A percentile compares a stretch with the other conserved stretches of the same genome.
These are phyloP conservation scores for Drosophila bifasciata DNA, from an alignment of 1,140 invertebrate species.

Conservation along the genomic window DNA sequence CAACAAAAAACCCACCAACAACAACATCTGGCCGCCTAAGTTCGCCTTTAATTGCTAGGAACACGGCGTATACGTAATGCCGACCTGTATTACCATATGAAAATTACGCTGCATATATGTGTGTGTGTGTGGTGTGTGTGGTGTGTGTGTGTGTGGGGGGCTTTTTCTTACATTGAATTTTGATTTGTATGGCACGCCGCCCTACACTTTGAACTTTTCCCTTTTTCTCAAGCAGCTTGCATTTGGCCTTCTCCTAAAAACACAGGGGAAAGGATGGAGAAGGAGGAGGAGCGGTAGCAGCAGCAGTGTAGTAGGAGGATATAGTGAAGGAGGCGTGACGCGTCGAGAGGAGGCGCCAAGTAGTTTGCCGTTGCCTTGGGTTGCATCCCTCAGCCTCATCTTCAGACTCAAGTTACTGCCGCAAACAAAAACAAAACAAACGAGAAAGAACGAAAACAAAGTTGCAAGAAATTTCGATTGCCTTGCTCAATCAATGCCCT, in stretches of 20 bases:
- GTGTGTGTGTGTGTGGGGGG: neutral
- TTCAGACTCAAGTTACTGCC: conserved; percentile 47
- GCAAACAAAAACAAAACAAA: conserved; percentile 48
- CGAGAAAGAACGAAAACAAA: conserved; percentile 27
- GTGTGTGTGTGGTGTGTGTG: neutral
- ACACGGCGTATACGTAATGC: conserved; percentile 50
- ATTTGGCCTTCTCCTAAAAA: conserved; percentile 55
- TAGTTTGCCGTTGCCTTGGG: conserved; percentile 45
- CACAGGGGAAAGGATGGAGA: conserved; percentile 2
- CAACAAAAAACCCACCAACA: conserved; percentile 42
- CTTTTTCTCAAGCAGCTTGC: conserved; percentile 48
- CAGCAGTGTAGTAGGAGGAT: too few species aligned
- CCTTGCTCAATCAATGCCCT: neutral
- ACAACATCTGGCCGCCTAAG: conserved; percentile 53
- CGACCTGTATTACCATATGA: conserved; percentile 34
- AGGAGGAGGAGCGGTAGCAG: neutral
- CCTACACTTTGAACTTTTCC: conserved; percentile 50
- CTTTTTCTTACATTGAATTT: conserved; percentile 35
- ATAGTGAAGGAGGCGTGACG: conserved; percentile 2
- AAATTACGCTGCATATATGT: conserved; percentile 11
- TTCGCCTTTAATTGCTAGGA: conserved; percentile 65
- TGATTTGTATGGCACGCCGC: conserved; percentile 45
- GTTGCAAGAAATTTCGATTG: neutral
- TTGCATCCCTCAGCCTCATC: conserved; percentile 36
- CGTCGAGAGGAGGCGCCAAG: conserved; percentile 20